Evolutionary conservation across 2,797 vertebrate species (phyloP).

Genomic region (Leuciscus waleckii): DNA sequence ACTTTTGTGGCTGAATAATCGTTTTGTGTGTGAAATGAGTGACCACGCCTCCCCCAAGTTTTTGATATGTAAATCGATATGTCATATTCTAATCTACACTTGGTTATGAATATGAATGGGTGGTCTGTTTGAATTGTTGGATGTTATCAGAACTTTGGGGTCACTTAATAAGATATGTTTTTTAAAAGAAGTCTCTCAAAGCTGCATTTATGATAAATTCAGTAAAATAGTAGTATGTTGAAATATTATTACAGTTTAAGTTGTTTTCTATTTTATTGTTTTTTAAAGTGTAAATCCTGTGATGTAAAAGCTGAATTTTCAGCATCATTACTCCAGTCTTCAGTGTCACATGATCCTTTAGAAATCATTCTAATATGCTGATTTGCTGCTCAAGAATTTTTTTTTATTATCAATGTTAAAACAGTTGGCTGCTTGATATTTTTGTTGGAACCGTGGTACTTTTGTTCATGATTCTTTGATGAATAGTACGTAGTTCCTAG

Average conservation of each 20-base stretch:
- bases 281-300: not conserved
- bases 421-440: not conserved
- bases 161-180: not conserved
- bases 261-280: not conserved
- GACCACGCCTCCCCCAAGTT: not conserved
- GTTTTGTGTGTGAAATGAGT: not conserved
- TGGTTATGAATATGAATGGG: not conserved
- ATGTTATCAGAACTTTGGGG: not conserved
- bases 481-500: too few relatives aligned
- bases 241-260: not conserved
- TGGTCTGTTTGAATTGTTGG: not conserved
- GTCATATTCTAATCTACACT: not conserved
- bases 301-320: too few relatives aligned
- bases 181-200: not conserved
- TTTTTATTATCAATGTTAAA: not conserved
- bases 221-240: not conserved
- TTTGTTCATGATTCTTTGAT: not conserved
- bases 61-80: not conserved
- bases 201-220: not conserved
- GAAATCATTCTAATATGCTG: not conserved
- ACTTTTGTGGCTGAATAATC: not conserved
- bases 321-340: not conserved
- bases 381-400: not conserved
- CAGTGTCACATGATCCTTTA: not conserved
- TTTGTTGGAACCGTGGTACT: not conserved